Conservation (phyloP, 2,888 invertebrate genomes). For the Eumerus sabulonum region DNA sequence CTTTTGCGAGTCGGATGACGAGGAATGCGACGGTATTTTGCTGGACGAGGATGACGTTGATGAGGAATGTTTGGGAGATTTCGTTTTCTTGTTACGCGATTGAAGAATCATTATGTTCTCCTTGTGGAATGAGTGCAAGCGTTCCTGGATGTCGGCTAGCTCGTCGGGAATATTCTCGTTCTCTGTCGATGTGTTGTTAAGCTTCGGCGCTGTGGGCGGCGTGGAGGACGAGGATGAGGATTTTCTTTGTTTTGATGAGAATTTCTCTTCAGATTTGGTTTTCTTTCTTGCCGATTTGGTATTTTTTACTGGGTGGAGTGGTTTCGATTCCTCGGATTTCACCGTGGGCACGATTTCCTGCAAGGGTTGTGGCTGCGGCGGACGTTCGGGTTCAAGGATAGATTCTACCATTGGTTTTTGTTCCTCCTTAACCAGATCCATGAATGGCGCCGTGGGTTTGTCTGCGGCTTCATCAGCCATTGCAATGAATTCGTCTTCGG, state of each 20-base stretch:
- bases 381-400: constrained; percentile 16
- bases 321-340: constrained; percentile 21
- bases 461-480: constrained; percentile 43
- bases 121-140: constrained; percentile 83
- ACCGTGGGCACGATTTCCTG: constrained; percentile 70
- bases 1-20: constrained; percentile 30
- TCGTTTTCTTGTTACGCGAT: constrained; percentile 81
- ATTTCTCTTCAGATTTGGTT: constrained; percentile 41
- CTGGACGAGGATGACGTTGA: constrained; percentile 34
- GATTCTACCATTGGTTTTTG: constrained; percentile 41
- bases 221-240: constrained; percentile 38
- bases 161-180: constrained; percentile 79
- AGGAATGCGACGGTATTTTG: constrained; percentile 70
- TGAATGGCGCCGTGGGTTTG: not conserved
- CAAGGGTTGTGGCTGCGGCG: constrained; percentile 3
- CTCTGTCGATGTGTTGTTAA: constrained; percentile 20
- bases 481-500: constrained; percentile 52
- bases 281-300: constrained; percentile 46
- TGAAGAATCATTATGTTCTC: constrained; percentile 83
- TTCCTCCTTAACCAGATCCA: constrained; percentile 26
- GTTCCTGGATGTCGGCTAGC: constrained; percentile 83
- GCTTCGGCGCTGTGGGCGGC: constrained; percentile 34
- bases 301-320: constrained; percentile 5
- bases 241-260: constrained; percentile 30
- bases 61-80: constrained; percentile 65